A percentile compares a stretch with the other conserved stretches of the same genome.
Conservation (phyloP, 2,113 vertebrate genomes). For the Potamarius usumacintae region DNA sequence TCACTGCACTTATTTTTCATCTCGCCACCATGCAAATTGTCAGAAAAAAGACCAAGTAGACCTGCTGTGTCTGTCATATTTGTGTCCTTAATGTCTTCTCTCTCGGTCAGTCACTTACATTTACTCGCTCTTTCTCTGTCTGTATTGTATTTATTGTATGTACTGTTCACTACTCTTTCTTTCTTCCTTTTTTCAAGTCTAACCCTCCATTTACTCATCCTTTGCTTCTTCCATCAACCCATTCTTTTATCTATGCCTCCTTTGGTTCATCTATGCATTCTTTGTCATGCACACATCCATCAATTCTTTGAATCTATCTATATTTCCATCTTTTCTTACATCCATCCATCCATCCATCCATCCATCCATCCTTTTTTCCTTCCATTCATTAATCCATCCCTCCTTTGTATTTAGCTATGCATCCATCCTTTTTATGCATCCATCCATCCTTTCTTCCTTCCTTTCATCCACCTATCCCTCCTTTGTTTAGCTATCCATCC, state of each 20-base stretch:
- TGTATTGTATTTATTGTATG: background rate
- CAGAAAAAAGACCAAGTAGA: background rate
- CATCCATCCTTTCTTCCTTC: no score
- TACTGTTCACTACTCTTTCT: background rate
- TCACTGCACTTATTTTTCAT: background rate
- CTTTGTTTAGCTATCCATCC: no score
- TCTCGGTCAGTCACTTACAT: background rate
- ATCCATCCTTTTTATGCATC: no score
- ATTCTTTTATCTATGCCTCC: background rate
- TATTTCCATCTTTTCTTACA: background rate
- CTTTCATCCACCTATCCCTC: no score
- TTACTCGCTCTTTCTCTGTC: slow-evolving; percentile 6
- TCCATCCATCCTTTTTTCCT: no score
- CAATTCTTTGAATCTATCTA: background rate
- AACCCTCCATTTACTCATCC: background rate
- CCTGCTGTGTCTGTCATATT: background rate
- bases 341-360: background rate
- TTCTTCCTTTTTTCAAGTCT: background rate
- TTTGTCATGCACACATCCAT: background rate
- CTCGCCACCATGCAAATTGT: background rate
- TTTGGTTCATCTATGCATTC: background rate
- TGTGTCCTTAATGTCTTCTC: background rate
- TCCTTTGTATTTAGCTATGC: no score
- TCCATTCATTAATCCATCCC: no score
- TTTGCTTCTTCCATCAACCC: background rate